Evolutionary conservation across 1,140 invertebrate genomes (phyloP), one percentile per base, ranked within the genome.

Genomic region (Cylas formicarius): DNA sequence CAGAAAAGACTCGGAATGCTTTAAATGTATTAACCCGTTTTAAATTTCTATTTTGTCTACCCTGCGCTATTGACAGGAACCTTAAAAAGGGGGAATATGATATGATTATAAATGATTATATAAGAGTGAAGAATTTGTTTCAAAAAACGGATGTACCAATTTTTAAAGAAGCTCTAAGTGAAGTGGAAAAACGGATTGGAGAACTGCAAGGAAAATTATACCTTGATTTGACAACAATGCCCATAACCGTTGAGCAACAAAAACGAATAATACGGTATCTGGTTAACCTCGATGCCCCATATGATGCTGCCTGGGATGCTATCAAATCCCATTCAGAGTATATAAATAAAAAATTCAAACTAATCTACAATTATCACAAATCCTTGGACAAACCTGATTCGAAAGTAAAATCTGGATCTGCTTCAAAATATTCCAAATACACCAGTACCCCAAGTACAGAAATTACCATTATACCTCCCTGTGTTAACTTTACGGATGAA

Each of bases 91-190:
- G 89, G 32, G 95, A 99, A 61, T 98, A 95, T 65, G 92, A 97
- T 67, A 77, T 95, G 16, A 90, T 98, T 14, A 94, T 99, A 37
- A 99, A 96, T 65, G 96, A 99, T 67, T 99, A 97, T 64, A 84
- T 90, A 0, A 75, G 95, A 59, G 95, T 93, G 3, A 94, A 93
- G 61, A 92, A 94, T 63, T 72, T 98, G 8, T 99, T 97, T 74
- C 86, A 89, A 48, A 90, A 94, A 66, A 94, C 90, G 19, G 90
- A 98, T 65, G 81, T 97, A 3, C 77, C 77, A 71, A 74, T 90
- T 8, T 91, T 92, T 54, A 83, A 82, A 59, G 82, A 81, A 71
- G 90, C 96, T 16, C 75, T 94, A 32, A 74, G 75, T 37, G 92
- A 97, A 72, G 90, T 97, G 9, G 94, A 97, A 60, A 76, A 80